Evolutionary conservation across 1,140 invertebrate species (phyloP).

Genomic region (Zaprionus camerounensis): DNA sequence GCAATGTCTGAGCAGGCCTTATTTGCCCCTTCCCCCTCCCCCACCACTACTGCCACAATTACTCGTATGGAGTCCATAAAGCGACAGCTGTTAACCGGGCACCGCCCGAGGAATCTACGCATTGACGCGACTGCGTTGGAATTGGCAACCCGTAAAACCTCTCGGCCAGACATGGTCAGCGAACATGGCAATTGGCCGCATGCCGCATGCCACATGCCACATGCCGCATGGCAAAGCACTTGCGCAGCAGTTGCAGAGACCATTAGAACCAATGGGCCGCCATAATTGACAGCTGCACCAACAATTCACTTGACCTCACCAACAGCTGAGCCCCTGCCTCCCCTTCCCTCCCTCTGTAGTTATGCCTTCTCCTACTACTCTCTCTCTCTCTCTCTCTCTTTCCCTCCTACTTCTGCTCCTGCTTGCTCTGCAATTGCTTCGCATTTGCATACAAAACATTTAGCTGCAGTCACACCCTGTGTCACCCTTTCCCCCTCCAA

Average conservation of each 20-base stretch:
- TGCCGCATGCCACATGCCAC: neutral
- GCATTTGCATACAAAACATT: constrained; percentile 42
- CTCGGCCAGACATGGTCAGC: constrained; percentile 8
- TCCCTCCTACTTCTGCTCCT: neutral
- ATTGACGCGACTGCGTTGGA: neutral
- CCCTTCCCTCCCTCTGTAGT: neutral
- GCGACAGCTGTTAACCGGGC: constrained; percentile 38
- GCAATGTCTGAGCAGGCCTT: constrained; percentile 20
- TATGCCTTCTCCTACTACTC: neutral
- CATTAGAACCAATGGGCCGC: constrained; percentile 52
- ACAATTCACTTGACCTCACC: constrained; percentile 43
- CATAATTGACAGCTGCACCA: constrained; percentile 66
- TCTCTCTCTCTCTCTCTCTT: neutral
- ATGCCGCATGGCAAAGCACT: neutral
- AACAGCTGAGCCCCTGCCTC: neutral
- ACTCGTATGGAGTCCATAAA: constrained; percentile 9
- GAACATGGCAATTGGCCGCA: constrained; percentile 1
- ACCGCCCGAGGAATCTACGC: constrained; percentile 11
- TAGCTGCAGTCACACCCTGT: constrained; percentile 33
- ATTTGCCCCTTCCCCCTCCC: neutral
- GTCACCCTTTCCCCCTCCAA: neutral
- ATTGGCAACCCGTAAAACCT: neutral
- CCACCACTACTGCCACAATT: neutral
- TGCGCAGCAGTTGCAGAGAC: constrained; percentile 15
- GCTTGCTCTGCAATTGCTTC: neutral